phyloP scores from a whole-genome alignment of 2,113 vertebrate species.

The Copsychus sechellarum region DNA sequence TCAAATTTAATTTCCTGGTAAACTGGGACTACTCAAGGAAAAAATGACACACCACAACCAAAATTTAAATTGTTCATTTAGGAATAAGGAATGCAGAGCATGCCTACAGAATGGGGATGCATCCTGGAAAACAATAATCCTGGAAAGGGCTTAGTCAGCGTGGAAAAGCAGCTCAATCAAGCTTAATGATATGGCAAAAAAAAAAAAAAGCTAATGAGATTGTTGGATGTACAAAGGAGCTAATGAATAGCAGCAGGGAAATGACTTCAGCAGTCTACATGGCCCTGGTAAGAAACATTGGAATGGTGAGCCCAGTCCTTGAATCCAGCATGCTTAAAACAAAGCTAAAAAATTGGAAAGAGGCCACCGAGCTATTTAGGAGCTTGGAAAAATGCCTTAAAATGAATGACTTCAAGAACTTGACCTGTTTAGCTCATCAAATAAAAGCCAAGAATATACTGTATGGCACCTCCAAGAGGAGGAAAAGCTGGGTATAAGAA shows the following conservation, averaged over 20 bases:
- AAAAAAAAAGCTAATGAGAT: constrained; percentile 52
- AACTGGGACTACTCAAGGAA: not conserved
- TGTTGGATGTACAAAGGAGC: constrained; percentile 35
- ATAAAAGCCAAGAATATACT: not conserved
- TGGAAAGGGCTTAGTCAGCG: constrained; percentile 33
- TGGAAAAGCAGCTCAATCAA: constrained; percentile 53
- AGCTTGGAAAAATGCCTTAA: constrained; percentile 59
- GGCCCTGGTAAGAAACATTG: constrained; percentile 18
- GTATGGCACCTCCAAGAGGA: constrained; percentile 18
- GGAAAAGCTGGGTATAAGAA: not conserved
- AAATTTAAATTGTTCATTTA: not conserved
- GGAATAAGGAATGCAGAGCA: not conserved
- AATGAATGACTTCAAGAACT: constrained; percentile 48
- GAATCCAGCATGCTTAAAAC: not conserved
- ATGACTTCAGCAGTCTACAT: constrained; percentile 38
- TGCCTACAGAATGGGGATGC: not conserved
- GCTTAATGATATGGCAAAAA: constrained; percentile 55
- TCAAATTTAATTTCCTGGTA: not conserved
- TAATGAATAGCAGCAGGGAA: constrained; percentile 57
- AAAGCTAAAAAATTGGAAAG: constrained; percentile 45
- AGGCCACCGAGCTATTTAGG: constrained; percentile 37
- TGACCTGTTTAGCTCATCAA: constrained; percentile 45
- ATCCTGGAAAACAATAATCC: constrained; percentile 30
- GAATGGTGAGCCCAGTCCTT: not conserved
- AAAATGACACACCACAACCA: not conserved